A percentile compares a stretch with the other conserved stretches of the same genome.
phyloP scores from a whole-genome alignment of 2,797 vertebrate genomes.

The Sebastes flavidus region DNA sequence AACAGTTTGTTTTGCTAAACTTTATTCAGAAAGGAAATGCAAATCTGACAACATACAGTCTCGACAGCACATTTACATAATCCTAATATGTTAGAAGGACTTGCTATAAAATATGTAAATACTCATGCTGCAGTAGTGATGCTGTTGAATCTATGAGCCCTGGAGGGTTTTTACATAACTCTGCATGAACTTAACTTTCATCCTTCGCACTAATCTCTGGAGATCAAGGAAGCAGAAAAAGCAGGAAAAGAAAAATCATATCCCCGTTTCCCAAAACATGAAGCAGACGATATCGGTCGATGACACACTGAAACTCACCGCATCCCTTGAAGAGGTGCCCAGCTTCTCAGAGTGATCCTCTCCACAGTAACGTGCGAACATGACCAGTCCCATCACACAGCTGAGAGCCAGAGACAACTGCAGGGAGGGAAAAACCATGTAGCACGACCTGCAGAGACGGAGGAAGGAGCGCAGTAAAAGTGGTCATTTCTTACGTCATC shows the following conservation, averaged over 20 bases:
- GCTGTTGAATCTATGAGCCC: not conserved
- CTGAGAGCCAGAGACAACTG: constrained; percentile 89
- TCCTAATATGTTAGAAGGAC: accelerated
- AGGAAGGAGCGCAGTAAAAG: no score
- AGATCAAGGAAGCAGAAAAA: not conserved
- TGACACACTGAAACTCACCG: constrained; percentile 74
- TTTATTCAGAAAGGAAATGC: not conserved
- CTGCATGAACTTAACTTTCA: not conserved
- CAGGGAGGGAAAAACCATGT: constrained; percentile 93
- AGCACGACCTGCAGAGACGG: constrained; percentile 87
- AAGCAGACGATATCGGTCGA: no score
- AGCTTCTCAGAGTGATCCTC: constrained; percentile 69
- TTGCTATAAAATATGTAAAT: constrained; percentile 14
- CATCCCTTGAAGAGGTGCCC: constrained; percentile 78
- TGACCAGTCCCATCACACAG: constrained; percentile 92
- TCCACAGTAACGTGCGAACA: constrained; percentile 88
- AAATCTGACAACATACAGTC: not conserved
- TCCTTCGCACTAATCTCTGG: not conserved
- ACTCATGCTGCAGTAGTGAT: not conserved
- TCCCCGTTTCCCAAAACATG: not conserved
- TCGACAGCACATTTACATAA: not conserved
- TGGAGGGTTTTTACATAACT: not conserved
- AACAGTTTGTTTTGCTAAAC: not conserved
- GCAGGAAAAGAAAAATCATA: not conserved
- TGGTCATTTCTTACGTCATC: not conserved